Evolutionary conservation across 1,140 invertebrate genomes (phyloP).

Genomic region (Ceratitis capitata): DNA sequence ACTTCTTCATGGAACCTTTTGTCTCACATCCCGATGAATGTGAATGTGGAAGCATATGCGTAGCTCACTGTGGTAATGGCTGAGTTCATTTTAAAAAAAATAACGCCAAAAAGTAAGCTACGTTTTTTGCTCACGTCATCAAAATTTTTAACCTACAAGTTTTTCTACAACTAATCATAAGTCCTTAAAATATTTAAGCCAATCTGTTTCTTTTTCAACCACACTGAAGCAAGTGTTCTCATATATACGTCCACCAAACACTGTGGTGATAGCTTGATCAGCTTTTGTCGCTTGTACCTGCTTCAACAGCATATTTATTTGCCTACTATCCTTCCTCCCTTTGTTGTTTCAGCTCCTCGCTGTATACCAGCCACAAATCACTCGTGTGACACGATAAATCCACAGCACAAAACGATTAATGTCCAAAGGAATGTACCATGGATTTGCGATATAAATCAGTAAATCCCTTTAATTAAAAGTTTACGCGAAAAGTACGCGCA

Average conservation of each 20-base stretch:
- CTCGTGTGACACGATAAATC: constrained; percentile 39
- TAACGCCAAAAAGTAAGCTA: too few relatives aligned
- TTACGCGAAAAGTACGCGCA: constrained; percentile 39
- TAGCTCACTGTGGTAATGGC: too few relatives aligned
- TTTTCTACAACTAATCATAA: too few relatives aligned
- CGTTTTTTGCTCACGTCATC: too few relatives aligned
- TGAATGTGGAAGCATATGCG: too few relatives aligned
- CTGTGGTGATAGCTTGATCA: constrained; percentile 1
- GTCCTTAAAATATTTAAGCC: too few relatives aligned
- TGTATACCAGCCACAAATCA: constrained; percentile 40
- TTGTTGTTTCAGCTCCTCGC: background rate
- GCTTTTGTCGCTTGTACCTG: background rate
- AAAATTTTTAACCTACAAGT: too few relatives aligned
- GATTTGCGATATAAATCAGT: constrained; percentile 43
- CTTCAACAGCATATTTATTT: background rate
- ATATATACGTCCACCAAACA: background rate
- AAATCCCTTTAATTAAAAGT: constrained; percentile 45
- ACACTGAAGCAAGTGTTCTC: too few relatives aligned
- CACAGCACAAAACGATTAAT: constrained; percentile 43
- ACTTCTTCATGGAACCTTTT: too few relatives aligned
- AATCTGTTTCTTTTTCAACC: too few relatives aligned
- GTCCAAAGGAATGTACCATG: constrained; percentile 26
- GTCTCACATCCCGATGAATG: too few relatives aligned
- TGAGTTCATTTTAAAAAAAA: too few relatives aligned
- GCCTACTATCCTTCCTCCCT: background rate